phyloP scores from a whole-genome alignment of 1,140 invertebrate genomes.

The Diprion similis region DNA sequence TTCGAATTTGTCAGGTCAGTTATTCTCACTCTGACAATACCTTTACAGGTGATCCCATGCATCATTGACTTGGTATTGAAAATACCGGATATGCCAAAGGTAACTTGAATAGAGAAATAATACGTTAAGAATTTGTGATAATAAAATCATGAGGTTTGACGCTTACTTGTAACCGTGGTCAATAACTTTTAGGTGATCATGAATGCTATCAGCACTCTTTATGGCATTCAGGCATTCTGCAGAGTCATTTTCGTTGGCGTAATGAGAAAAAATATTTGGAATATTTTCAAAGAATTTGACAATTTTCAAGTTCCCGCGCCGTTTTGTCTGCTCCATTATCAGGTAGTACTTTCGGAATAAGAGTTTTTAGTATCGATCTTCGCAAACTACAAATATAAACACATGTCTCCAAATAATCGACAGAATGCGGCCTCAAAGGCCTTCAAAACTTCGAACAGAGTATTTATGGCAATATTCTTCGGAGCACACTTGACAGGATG shows the following conservation, averaged over 20 bases:
- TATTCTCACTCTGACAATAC: neutral
- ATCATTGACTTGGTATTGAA: neutral
- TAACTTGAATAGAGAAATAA: neutral
- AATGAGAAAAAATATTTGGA: neutral
- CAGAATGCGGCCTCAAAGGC: neutral
- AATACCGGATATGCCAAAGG: conserved; percentile 5
- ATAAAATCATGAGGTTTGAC: too few species aligned
- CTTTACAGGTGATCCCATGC: neutral
- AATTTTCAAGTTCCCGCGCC: neutral
- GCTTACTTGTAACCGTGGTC: neutral
- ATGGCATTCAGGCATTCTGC: neutral
- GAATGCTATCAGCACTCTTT: neutral
- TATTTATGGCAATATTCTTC: neutral
- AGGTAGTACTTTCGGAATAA: neutral
- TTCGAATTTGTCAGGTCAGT: neutral
- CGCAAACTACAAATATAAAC: too few species aligned
- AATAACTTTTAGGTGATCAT: neutral
- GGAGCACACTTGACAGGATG: neutral
- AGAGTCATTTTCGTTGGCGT: neutral
- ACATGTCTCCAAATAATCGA: neutral
- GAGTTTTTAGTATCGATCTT: neutral
- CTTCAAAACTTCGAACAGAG: neutral
- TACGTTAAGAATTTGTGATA: too few species aligned
- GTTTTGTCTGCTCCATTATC: neutral
- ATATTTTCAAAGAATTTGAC: neutral